Base-by-base conservation (phyloP, 2,888 invertebrate species). In the Arge pagana region DNA sequence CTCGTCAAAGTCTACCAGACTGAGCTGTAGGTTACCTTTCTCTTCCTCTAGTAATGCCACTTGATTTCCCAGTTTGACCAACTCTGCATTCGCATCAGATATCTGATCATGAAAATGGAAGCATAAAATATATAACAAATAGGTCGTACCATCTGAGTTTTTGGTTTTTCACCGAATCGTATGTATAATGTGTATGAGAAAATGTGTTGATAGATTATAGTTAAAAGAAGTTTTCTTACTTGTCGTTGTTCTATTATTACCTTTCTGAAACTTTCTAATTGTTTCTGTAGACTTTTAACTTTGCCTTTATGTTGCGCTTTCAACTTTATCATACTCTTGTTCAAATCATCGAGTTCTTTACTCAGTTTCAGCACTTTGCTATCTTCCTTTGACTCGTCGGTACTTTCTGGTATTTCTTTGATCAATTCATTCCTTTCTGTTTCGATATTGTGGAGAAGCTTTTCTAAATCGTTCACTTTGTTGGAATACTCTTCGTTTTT, bases 21-120 rank as follows among this genome's bases (percentile, higher is more conserved):
- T 88, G 71, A 93, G 80, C 78, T 93, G 92, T 70, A 94, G 83
- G 78, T 92, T 91, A 66, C 93, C 93, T 79, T 93, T 94, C 78
- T 94, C 94, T 76, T 93, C 92, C 78, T 93, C 92, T 59, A 95
- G 77, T 71, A 92, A 90, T 10, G 89, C 88, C 55, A 95, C 84
- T 79, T 85, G 87, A 63, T 90, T 87, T 56, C 85, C 85, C 41
- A 90, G 75, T 61, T 81, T 82, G 0, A 86, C 81, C 52, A 89
- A 80, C 72, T 89, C 85, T 30, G 83, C 83, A 73, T 88, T 85
- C 10, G 82, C 73, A 69, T 89, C 88, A 30, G 85, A 85, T 31
- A 84, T 80, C 79, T 87, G 82, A 63, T 83, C 84, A 49, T 85
- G 82, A 62, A 81, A 81, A 57, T 86, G 39, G 36, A 33, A 40